Conservation (phyloP, 2,888 invertebrate species). For the Leptarthrus brevirostris region DNA sequence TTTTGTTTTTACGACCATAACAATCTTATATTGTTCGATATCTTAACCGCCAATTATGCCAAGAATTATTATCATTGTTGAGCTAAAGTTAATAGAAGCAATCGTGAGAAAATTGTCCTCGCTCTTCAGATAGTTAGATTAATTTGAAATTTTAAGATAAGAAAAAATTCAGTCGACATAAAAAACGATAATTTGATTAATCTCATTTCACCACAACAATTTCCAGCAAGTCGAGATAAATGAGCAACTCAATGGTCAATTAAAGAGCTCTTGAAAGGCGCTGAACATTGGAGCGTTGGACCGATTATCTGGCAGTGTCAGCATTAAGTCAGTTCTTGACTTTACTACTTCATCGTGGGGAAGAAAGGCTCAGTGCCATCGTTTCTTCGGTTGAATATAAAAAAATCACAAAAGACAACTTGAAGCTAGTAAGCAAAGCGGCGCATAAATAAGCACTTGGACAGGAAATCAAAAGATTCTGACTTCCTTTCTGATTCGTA, state of each 20-base stretch:
- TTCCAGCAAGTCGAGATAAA: slow-evolving; percentile 24
- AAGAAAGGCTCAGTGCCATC: not conserved
- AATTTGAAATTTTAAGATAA: slow-evolving; percentile 2
- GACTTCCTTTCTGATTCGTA: slow-evolving; percentile 50
- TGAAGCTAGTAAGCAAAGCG: slow-evolving; percentile 1
- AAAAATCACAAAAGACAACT: not conserved
- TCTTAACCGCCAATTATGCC: no score
- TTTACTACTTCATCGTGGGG: not conserved
- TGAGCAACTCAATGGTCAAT: slow-evolving; percentile 24
- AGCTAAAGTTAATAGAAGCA: not conserved
- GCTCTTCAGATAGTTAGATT: not conserved
- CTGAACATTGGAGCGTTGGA: not conserved
- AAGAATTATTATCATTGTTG: no score
- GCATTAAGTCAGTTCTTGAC: slow-evolving; percentile 20
- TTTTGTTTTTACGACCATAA: no score
- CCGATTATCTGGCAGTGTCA: slow-evolving; percentile 29
- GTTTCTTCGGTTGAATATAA: not conserved
- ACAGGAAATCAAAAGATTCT: slow-evolving; percentile 52
- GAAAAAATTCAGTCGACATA: not conserved
- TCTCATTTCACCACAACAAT: slow-evolving; percentile 28
- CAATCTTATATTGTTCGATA: no score
- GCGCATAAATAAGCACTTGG: slow-evolving; percentile 42
- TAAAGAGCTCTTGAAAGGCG: slow-evolving; percentile 40
- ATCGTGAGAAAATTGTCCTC: slow-evolving; percentile 37
- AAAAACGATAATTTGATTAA: slow-evolving; percentile 17